phyloP scores from a whole-genome alignment of 2,888 invertebrate species.

The Agrotis segetum region DNA sequence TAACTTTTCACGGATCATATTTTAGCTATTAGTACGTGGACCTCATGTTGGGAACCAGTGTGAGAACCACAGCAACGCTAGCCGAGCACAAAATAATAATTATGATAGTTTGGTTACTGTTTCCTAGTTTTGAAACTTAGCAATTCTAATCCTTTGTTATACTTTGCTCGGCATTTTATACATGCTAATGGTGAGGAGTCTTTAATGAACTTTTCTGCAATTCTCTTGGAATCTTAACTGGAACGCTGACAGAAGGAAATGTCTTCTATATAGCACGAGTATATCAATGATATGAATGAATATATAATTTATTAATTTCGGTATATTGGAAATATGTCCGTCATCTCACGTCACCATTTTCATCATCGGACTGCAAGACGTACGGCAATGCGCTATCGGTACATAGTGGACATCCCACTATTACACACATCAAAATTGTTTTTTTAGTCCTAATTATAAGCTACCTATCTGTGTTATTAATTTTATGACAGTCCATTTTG shows the following conservation, averaged over 20 bases:
- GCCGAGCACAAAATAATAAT: constrained; percentile 29
- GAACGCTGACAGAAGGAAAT: background rate
- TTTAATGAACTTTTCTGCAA: constrained; percentile 32
- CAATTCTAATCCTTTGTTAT: constrained; percentile 34
- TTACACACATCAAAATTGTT: too few relatives aligned
- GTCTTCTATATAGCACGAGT: background rate
- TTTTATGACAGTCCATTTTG: too few relatives aligned
- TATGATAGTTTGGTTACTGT: constrained; percentile 22
- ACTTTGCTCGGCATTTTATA: too few relatives aligned
- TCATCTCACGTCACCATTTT: too few relatives aligned
- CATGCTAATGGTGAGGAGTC: too few relatives aligned
- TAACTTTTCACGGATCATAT: too few relatives aligned
- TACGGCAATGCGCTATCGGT: too few relatives aligned
- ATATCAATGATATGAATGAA: background rate
- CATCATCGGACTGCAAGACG: too few relatives aligned
- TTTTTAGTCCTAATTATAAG: too few relatives aligned
- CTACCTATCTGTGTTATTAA: too few relatives aligned
- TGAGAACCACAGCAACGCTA: background rate
- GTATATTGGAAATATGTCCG: background rate
- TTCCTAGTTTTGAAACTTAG: constrained; percentile 16
- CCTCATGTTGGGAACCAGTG: background rate
- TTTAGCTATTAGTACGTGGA: background rate
- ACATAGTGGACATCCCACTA: too few relatives aligned
- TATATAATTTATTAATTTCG: background rate
- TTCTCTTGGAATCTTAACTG: constrained; percentile 4